A percentile compares a stretch with the other conserved stretches of the same genome.
Conservation (phyloP, 2,113 vertebrate species). For the Indicator indicator region DNA sequence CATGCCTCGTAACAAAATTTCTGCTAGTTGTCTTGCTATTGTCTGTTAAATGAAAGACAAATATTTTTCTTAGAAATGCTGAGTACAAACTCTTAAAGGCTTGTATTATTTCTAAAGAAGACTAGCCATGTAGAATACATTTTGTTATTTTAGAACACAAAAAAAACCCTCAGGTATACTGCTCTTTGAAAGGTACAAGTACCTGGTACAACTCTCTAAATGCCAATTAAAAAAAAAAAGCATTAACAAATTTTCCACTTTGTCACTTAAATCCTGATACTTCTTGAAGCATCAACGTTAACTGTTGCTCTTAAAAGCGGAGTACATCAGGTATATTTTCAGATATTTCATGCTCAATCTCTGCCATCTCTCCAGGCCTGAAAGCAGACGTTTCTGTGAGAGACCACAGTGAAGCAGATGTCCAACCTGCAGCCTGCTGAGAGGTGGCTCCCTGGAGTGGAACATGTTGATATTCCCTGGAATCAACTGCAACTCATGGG, state of each 20-base stretch:
- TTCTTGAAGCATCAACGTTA: not conserved
- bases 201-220: not conserved
- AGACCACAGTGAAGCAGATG: not conserved
- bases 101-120: not conserved
- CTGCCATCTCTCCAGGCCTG: not conserved
- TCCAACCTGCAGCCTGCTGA: not conserved
- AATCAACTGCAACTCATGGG: not conserved
- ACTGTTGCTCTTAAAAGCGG: not conserved
- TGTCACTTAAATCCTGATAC: not conserved
- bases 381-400: not conserved
- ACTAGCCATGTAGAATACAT: not conserved
- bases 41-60: slow-evolving; percentile 80
- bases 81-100: not conserved
- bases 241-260: not conserved
- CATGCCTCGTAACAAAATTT: slow-evolving; percentile 98
- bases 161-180: not conserved
- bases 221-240: not conserved
- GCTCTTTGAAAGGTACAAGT: not conserved
- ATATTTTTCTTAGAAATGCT: not conserved
- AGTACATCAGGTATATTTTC: not conserved
- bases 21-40: slow-evolving; percentile 95
- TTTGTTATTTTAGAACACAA: not conserved
- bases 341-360: not conserved
- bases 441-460: not conserved
- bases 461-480: not conserved